Conservation (phyloP, 1,140 invertebrate genomes). For the Paraescarpia echinospica region DNA sequence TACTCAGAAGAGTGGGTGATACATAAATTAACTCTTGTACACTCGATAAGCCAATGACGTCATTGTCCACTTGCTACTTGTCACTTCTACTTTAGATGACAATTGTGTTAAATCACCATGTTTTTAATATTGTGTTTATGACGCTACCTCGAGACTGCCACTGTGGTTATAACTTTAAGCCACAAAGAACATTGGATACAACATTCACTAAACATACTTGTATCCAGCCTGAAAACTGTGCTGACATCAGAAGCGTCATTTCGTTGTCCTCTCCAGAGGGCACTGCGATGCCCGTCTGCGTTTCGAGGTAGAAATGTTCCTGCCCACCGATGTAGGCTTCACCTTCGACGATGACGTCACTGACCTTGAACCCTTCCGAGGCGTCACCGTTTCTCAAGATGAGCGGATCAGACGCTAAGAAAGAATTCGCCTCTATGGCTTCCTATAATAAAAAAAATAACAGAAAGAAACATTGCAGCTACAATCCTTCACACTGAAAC, state of each 20-base stretch:
- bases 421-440: constrained; percentile 36
- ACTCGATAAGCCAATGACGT: too few species aligned
- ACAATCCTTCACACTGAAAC: not conserved
- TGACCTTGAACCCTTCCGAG: constrained; percentile 66
- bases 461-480: not conserved
- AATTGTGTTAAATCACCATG: not conserved
- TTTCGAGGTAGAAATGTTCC: constrained; percentile 96
- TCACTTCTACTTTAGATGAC: not conserved
- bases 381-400: constrained; percentile 67
- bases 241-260: constrained; percentile 79
- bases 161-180: not conserved
- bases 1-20: too few species aligned
- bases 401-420: constrained; percentile 20
- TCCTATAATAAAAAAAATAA: constrained; percentile 27
- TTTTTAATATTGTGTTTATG: not conserved
- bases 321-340: constrained; percentile 83
- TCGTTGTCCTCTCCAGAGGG: constrained; percentile 81
- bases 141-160: not conserved
- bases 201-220: constrained; percentile 54
- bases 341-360: constrained; percentile 62
- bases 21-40: too few species aligned
- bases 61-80: too few species aligned
- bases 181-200: too few species aligned
- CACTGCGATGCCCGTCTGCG: constrained; percentile 72
- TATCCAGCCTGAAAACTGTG: constrained; percentile 79